Evolutionary conservation across 2,797 vertebrate species (phyloP).

Genomic region (Myripristis murdjan): DNA sequence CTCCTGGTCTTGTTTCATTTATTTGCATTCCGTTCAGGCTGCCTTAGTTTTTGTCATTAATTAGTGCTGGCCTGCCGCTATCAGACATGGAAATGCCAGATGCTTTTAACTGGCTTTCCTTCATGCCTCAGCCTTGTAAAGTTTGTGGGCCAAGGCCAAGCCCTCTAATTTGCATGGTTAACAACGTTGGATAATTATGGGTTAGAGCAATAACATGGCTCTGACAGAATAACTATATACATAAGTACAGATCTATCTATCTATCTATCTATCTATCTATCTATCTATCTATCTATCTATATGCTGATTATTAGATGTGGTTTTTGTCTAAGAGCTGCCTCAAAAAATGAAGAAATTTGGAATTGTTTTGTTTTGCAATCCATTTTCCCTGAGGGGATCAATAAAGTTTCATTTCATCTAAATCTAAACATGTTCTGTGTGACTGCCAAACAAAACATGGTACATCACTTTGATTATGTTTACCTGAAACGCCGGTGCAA

Average conservation of each 20-base stretch:
- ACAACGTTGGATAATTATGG: conserved; percentile 13
- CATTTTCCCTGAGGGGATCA: too few species aligned
- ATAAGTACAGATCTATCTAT: too few species aligned
- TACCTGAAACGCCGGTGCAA: too few species aligned
- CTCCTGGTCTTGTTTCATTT: background rate
- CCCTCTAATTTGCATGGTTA: conserved; percentile 23
- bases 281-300: too few species aligned
- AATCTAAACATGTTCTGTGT: background rate
- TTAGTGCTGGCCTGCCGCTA: background rate
- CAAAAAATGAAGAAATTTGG: too few species aligned
- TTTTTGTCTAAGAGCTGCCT: too few species aligned
- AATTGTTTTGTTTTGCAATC: too few species aligned
- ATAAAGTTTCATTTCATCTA: too few species aligned
- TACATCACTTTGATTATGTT: background rate
- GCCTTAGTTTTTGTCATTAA: conserved; percentile 10
- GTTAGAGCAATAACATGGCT: conserved; percentile 12
- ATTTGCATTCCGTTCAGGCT: background rate
- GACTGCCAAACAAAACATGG: background rate
- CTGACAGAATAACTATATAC: background rate
- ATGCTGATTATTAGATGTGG: too few species aligned
- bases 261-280: too few species aligned
- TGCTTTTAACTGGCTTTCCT: conserved; percentile 12
- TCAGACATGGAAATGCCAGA: conserved; percentile 20
- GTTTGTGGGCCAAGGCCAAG: background rate
- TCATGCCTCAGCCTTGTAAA: conserved; percentile 17